A percentile compares a stretch with the other conserved stretches of the same genome.
phyloP scores from a whole-genome alignment of 2,113 vertebrate genomes.

The Zosterops japonicus region DNA sequence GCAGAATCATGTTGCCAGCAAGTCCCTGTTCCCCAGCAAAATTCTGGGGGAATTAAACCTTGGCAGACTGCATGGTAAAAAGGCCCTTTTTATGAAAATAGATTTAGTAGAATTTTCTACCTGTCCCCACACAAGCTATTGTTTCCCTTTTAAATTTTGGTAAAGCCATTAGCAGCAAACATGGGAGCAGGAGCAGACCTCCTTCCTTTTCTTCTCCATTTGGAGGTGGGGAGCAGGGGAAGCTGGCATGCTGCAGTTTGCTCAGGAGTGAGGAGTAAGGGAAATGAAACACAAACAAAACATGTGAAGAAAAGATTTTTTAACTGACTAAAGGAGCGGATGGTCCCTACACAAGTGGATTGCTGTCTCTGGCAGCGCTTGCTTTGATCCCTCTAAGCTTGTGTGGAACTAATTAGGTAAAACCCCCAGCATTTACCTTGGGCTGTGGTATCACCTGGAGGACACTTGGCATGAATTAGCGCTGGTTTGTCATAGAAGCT shows the following conservation, averaged over 20 bases:
- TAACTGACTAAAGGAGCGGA: neutral
- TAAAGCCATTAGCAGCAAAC: neutral
- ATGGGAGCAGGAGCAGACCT: neutral
- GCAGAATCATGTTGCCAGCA: neutral
- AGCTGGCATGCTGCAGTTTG: neutral
- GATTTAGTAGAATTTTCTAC: neutral
- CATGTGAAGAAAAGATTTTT: neutral
- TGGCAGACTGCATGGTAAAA: neutral
- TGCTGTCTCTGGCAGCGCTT: neutral
- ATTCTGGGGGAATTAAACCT: neutral
- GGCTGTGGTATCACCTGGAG: constrained; percentile 45
- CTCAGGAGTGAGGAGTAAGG: neutral
- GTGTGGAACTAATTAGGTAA: constrained; percentile 37
- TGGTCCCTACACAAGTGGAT: neutral
- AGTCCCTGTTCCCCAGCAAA: neutral
- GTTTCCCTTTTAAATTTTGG: constrained; percentile 14
- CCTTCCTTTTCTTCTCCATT: neutral
- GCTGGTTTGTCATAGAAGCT: neutral
- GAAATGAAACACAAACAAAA: neutral
- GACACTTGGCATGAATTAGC: neutral
- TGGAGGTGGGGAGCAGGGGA: neutral
- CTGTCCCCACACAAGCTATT: neutral
- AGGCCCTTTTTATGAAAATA: neutral
- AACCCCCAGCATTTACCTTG: neutral
- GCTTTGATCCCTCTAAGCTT: neutral